A percentile compares a stretch with the other conserved stretches of the same genome.
phyloP scores from a whole-genome alignment of 2,888 invertebrate species.

The Lithodes maja region DNA sequence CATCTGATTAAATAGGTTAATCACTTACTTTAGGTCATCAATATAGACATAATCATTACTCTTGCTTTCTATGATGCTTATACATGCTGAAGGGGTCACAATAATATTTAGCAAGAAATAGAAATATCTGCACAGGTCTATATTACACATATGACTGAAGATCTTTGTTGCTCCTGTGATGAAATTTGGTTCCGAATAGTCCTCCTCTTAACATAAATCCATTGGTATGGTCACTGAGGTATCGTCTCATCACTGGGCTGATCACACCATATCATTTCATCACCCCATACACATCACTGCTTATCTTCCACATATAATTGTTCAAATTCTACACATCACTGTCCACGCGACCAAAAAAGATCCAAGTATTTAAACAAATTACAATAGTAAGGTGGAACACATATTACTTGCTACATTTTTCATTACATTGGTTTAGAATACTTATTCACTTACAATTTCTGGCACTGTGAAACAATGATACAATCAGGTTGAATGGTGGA shows the following conservation, averaged over 20 bases:
- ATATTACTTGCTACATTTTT: too few relatives aligned
- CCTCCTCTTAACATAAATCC: constrained; percentile 22
- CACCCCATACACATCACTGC: not conserved
- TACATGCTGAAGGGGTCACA: not conserved
- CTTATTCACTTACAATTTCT: too few relatives aligned
- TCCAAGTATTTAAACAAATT: constrained; percentile 8
- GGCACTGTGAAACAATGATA: too few relatives aligned
- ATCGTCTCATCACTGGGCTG: constrained; percentile 22
- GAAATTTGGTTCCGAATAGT: not conserved
- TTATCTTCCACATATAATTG: not conserved
- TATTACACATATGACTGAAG: too few relatives aligned
- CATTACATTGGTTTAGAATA: too few relatives aligned
- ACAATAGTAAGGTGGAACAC: not conserved
- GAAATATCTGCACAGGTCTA: not conserved
- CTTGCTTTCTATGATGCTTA: not conserved
- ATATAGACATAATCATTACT: not conserved
- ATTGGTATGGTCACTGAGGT: constrained; percentile 40
- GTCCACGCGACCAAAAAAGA: not conserved
- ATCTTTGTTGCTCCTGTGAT: too few relatives aligned
- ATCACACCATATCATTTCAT: not conserved
- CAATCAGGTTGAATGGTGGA: too few relatives aligned
- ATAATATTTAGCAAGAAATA: not conserved
- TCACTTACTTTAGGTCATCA: not conserved
- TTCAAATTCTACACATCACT: not conserved
- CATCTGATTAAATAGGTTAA: not conserved